These are phyloP conservation scores for Xanthia icteritia DNA, from an alignment of 2,888 invertebrate species.

Conservation along the genomic window DNA sequence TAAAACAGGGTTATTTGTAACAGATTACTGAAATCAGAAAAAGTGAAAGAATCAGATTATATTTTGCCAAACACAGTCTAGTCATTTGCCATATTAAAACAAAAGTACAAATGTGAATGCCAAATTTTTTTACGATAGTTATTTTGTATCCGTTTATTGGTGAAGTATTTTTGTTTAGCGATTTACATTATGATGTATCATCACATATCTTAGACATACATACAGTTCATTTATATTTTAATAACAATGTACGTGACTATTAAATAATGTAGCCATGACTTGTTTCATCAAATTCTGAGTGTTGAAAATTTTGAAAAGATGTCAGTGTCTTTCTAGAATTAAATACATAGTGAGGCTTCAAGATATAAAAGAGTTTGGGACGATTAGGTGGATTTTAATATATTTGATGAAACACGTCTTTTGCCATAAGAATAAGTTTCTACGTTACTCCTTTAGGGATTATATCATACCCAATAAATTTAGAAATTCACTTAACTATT, in stretches of 20 bases:
- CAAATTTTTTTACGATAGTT: constrained; percentile 75
- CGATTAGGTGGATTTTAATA: constrained; percentile 52
- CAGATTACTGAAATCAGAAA: background rate
- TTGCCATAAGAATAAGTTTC: constrained; percentile 67
- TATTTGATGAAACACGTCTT: constrained; percentile 61
- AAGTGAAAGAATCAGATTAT: constrained; percentile 37
- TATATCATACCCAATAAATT: constrained; percentile 89
- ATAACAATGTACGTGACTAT: constrained; percentile 65
- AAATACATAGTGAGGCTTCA: background rate
- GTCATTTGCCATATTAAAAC: constrained; percentile 65
- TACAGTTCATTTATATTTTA: constrained; percentile 64
- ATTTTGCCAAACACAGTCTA: constrained; percentile 62
- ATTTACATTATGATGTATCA: constrained; percentile 64
- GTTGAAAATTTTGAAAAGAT: background rate
- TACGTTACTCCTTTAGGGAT: constrained; percentile 82
- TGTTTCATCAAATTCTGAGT: constrained; percentile 61
- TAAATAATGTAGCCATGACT: constrained; percentile 43
- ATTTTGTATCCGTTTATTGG: constrained; percentile 59
- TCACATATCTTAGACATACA: constrained; percentile 75
- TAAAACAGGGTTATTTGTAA: background rate
- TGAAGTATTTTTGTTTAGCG: constrained; percentile 59
- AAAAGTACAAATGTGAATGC: constrained; percentile 81
- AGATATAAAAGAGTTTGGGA: background rate
- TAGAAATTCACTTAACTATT: constrained; percentile 84
- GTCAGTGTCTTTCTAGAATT: constrained; percentile 15